Evolutionary conservation across 2,888 invertebrate genomes (phyloP).

Genomic region (Hydroisotoma schaefferi): DNA sequence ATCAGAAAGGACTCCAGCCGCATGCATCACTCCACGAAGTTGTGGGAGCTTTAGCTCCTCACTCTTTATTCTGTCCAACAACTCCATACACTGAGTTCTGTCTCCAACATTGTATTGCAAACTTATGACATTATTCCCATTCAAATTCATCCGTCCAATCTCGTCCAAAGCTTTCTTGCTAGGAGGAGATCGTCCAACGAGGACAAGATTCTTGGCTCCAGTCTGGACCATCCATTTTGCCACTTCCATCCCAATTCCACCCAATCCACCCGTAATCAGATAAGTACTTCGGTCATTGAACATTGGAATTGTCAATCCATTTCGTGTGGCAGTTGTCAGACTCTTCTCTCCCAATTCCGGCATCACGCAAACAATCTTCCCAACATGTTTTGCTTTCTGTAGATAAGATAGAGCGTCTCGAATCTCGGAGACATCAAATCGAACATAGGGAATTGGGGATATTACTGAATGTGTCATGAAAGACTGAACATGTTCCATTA

Average conservation of each 20-base stretch:
- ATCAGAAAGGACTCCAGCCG: constrained; percentile 20
- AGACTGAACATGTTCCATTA: not conserved
- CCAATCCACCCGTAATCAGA: constrained; percentile 26
- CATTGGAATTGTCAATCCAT: not conserved
- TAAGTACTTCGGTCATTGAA: constrained; percentile 19
- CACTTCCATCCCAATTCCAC: constrained; percentile 25
- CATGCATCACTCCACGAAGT: constrained; percentile 22
- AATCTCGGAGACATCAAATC: constrained; percentile 24
- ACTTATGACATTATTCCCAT: not conserved
- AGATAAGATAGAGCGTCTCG: constrained; percentile 24
- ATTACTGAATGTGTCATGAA: not conserved
- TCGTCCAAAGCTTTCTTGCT: not conserved
- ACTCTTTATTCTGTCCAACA: not conserved
- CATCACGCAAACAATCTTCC: constrained; percentile 16
- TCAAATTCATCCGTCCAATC: not conserved
- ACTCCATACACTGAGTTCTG: not conserved
- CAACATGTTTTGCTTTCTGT: constrained; percentile 27
- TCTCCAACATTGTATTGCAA: constrained; percentile 5
- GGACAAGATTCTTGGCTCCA: constrained; percentile 9
- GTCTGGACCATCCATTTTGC: constrained; percentile 18
- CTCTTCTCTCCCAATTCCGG: constrained; percentile 1
- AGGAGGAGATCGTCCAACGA: constrained; percentile 9
- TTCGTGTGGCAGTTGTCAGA: too few relatives aligned
- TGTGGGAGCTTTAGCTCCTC: constrained; percentile 7
- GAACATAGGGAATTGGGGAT: constrained; percentile 21